Evolutionary conservation across 2,113 vertebrate genomes (phyloP).

Genomic region (Bufo gargarizans): DNA sequence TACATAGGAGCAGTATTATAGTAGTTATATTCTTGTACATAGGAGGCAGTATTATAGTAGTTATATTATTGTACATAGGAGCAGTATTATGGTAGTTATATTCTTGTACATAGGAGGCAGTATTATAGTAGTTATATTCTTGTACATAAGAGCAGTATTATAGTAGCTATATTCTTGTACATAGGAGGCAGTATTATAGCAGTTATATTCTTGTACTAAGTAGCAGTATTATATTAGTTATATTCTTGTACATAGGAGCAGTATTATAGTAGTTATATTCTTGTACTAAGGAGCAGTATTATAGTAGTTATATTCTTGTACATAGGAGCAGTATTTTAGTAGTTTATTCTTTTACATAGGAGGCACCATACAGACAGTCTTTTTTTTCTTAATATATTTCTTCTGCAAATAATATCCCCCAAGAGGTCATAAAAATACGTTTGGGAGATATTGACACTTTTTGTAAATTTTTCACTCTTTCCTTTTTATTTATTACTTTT

Average conservation of each 20-base stretch:
- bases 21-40: constrained; percentile 4
- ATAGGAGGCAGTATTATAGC: constrained; percentile 15
- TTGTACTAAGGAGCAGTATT: not conserved
- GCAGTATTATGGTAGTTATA: constrained; percentile 9
- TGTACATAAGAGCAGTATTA: not conserved
- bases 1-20: constrained; percentile 8
- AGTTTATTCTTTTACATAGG: not conserved
- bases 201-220: not conserved
- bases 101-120: not conserved
- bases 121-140: constrained; percentile 18
- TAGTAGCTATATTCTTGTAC: not conserved
- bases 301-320: not conserved
- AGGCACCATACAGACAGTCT: not conserved
- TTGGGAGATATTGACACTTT: no score
- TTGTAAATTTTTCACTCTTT: no score
- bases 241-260: no score
- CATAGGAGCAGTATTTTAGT: not conserved
- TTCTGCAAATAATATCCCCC: no score
- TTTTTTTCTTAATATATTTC: no score
- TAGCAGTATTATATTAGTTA: no score
- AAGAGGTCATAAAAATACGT: no score
- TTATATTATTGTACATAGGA: not conserved
- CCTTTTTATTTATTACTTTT: no score
- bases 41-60: not conserved
- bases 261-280: no score